Conservation (phyloP, 2,888 invertebrate genomes). For the Heteromurus nitidus region DNA sequence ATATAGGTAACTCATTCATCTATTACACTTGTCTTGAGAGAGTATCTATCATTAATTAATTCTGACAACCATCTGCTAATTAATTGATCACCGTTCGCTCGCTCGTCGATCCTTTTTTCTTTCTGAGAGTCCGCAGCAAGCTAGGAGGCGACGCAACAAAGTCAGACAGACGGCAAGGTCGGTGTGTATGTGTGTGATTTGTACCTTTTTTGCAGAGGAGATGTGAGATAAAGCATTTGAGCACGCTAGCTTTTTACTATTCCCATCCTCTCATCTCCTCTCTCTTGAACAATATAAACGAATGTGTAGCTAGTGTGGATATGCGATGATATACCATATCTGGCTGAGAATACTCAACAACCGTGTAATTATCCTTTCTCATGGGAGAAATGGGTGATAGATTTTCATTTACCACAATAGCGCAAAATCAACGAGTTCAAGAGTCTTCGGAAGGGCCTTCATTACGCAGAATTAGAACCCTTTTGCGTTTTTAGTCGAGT, state of each 20-base stretch:
- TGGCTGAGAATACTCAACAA: slow-evolving; percentile 40
- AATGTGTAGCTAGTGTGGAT: no score
- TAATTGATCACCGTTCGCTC: slow-evolving; percentile 61
- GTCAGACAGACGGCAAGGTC: background rate
- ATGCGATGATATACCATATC: slow-evolving; percentile 13
- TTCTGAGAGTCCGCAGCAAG: background rate
- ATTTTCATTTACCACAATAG: no score
- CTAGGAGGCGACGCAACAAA: background rate
- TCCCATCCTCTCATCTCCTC: no score
- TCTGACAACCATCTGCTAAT: slow-evolving; percentile 66
- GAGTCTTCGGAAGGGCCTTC: slow-evolving; percentile 7
- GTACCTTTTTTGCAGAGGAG: background rate
- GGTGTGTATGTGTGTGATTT: no score
- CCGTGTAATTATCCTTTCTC: slow-evolving; percentile 61
- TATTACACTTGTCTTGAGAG: slow-evolving; percentile 53
- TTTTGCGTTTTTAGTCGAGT: background rate
- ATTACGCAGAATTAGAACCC: slow-evolving; percentile 45
- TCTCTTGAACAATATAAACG: background rate
- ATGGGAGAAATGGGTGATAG: no score
- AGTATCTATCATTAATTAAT: slow-evolving; percentile 62
- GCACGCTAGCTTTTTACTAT: no score
- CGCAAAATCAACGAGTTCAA: slow-evolving; percentile 1
- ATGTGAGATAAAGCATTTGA: no score
- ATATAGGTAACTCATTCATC: slow-evolving; percentile 36
- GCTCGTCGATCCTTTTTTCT: slow-evolving; percentile 8